These are phyloP conservation scores for Gallinago stenura DNA, from an alignment of 2,797 vertebrate genomes.

Conservation along the genomic window DNA sequence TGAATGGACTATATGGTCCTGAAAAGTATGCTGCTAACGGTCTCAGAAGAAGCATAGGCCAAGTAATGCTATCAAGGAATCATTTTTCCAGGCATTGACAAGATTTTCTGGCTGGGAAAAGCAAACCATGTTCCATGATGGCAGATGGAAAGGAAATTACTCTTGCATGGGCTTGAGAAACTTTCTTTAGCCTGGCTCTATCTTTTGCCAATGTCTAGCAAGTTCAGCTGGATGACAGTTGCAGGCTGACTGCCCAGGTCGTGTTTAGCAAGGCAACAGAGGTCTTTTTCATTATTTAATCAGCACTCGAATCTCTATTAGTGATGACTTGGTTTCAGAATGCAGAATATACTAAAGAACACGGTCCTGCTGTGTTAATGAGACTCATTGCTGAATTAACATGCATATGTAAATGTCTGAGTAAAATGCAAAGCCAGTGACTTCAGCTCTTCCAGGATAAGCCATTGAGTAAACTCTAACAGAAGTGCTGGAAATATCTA, in stretches of 20 bases:
- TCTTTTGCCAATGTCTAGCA: slow-evolving; percentile 8
- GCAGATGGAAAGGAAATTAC: slow-evolving; percentile 36
- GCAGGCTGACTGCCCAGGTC: slow-evolving; percentile 27
- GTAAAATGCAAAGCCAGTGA: not conserved
- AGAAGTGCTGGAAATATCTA: not conserved
- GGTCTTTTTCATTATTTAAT: slow-evolving; percentile 41
- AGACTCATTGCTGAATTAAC: slow-evolving; percentile 54
- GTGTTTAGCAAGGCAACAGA: slow-evolving; percentile 28
- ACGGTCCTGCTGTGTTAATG: slow-evolving; percentile 57
- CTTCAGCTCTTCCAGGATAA: slow-evolving; percentile 10
- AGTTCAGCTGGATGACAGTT: slow-evolving; percentile 35
- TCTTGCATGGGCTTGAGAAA: not conserved
- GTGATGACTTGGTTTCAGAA: slow-evolving; percentile 37
- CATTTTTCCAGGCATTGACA: not conserved
- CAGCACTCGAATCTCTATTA: slow-evolving; percentile 24
- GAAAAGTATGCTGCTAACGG: not conserved
- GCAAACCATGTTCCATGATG: not conserved
- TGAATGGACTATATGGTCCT: not conserved
- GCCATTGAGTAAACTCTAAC: not conserved
- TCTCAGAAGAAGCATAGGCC: not conserved
- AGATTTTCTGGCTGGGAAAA: slow-evolving; percentile 10
- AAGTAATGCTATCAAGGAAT: not conserved
- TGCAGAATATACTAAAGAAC: slow-evolving; percentile 55
- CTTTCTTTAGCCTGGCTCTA: not conserved
- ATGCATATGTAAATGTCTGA: not conserved